Evolutionary conservation across 2,888 invertebrate species (phyloP), one percentile per base, ranked within the genome.

Genomic region (Tetranychus truncatus): DNA sequence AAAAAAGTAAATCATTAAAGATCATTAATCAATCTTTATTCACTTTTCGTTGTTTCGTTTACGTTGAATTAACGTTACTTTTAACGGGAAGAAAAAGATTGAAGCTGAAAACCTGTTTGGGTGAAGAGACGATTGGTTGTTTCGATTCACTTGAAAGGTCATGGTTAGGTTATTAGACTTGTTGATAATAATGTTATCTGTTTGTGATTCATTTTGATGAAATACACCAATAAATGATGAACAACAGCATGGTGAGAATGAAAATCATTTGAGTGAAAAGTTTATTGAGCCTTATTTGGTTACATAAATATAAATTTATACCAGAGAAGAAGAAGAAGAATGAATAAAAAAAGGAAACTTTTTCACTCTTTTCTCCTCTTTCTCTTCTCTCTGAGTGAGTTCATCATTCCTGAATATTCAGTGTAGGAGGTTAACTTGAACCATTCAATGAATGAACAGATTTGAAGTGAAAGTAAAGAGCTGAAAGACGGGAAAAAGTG

Each of bases 261-360:
- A 55, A 55, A 55, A 55, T 55, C 55, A 55, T 55, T 55, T 55
- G 55, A 55, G 55, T 55, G 55, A 55, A 55, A 55, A 55, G 55
- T 55, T 55, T 15, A 55, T 55, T 55, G 55, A 55, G 55, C 55
- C 15, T 55, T 15, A 55, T 55, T 55, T 55, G 55, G 55, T 55
- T 55, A 55, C 9, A 34, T 34, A 34, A 34, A 34, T 34, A 34
- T 34, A 34, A 34, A 34, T 34, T 34, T 34, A 34, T 34, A 34
- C 34, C 34, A 34, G 34, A 34, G 34, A 34, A 34, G 34, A 34
- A 34, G 34, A 34, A 34, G 34, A 34, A 34, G 34, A 34, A 34
- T 34, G 34, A 34, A 34, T 34, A 34, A 34, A 34, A 2, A 3
- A 34, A 34, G 34, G 5, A 34, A 34, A 3, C 5, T 34, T 34